Evolutionary conservation across 2,113 vertebrate genomes (phyloP).

Genomic region (Sturnus vulgaris): DNA sequence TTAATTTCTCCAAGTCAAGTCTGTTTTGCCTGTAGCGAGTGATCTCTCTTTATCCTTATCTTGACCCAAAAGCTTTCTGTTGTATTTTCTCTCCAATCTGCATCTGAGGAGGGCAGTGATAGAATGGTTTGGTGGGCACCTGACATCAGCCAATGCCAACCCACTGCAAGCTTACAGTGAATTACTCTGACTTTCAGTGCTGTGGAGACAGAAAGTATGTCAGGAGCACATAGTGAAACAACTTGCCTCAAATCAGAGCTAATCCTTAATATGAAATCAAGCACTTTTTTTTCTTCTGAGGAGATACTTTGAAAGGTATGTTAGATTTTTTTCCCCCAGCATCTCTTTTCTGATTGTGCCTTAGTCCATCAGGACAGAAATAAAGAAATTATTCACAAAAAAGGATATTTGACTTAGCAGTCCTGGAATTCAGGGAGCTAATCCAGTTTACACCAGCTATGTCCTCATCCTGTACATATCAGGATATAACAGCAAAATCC

Average conservation of each 20-base stretch:
- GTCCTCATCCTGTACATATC: neutral
- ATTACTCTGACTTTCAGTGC: slow-evolving; percentile 22
- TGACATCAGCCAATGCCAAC: neutral
- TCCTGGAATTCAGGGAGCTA: neutral
- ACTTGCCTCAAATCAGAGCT: slow-evolving; percentile 2
- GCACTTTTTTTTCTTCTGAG: neutral
- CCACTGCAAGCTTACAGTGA: neutral
- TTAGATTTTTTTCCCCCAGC: neutral
- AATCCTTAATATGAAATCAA: slow-evolving; percentile 39
- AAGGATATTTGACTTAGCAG: neutral
- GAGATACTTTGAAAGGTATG: neutral
- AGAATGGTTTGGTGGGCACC: neutral
- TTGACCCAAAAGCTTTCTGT: neutral
- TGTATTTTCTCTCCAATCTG: neutral
- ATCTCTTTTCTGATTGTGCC: neutral
- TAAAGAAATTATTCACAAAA: neutral
- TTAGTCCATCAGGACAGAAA: neutral
- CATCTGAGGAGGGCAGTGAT: neutral
- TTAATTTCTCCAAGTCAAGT: neutral
- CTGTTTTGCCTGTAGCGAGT: neutral
- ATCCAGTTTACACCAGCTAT: neutral
- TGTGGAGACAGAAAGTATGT: neutral
- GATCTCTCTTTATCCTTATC: neutral
- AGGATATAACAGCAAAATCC: slow-evolving; percentile 1
- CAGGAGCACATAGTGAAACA: neutral